Percentiles rank a stretch among this genome's conserved stretches.
phyloP scores from a whole-genome alignment of 2,797 vertebrate genomes.

The Hydrolagus colliei region DNA sequence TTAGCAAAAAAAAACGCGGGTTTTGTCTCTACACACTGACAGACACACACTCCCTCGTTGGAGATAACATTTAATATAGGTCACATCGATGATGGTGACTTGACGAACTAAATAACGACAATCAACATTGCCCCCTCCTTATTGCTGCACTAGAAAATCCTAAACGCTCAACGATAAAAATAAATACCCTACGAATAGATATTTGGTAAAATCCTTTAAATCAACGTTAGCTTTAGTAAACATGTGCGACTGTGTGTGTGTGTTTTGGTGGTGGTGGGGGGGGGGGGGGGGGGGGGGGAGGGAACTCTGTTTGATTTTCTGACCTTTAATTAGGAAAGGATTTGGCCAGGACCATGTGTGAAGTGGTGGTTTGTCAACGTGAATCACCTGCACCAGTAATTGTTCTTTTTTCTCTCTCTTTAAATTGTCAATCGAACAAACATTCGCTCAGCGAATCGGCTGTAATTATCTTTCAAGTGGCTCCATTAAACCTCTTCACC shows the following conservation, averaged over 20 bases:
- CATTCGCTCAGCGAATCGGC: constrained; percentile 52
- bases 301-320: background rate
- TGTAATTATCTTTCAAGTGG: constrained; percentile 75
- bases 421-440: constrained; percentile 60
- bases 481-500: constrained; percentile 74
- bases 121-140: too few relatives aligned
- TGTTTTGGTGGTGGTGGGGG: background rate
- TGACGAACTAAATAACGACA: too few relatives aligned
- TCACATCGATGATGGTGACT: too few relatives aligned
- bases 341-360: too few relatives aligned
- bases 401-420: constrained; percentile 53
- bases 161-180: too few relatives aligned
- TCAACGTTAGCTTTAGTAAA: background rate
- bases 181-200: too few relatives aligned
- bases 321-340: background rate
- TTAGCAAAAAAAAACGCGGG: too few relatives aligned
- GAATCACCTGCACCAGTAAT: constrained; percentile 49
- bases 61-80: too few relatives aligned
- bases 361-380: constrained; percentile 18
- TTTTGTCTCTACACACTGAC: too few relatives aligned
- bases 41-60: too few relatives aligned
- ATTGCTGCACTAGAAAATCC: too few relatives aligned
- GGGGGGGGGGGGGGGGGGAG: background rate
- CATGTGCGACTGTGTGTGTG: background rate
- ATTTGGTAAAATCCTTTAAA: too few relatives aligned